These are phyloP conservation scores for Phoronis australis DNA, from an alignment of 2,888 invertebrate species.

Conservation along the genomic window DNA sequence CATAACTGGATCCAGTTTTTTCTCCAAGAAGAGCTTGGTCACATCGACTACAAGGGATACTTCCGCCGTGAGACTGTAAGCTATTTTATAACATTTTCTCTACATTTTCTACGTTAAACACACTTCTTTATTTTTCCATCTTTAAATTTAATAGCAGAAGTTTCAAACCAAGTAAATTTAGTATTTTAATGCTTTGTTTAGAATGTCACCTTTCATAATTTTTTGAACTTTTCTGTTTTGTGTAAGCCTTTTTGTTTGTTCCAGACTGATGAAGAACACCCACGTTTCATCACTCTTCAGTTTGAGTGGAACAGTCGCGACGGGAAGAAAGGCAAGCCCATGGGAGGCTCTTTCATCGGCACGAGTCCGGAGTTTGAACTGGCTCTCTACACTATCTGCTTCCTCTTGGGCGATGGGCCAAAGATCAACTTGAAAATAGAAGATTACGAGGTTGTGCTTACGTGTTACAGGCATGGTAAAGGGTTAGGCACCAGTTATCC, in stretches of 20 bases:
- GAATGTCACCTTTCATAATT: too few relatives aligned
- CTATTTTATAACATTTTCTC: slow-evolving; percentile 1
- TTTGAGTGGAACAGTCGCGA: slow-evolving; percentile 36
- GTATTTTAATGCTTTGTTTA: background rate
- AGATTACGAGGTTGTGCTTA: slow-evolving; percentile 44
- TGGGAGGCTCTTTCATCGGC: slow-evolving; percentile 47
- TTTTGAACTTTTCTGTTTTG: background rate
- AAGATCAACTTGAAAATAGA: slow-evolving; percentile 32
- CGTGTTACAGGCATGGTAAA: slow-evolving; percentile 28
- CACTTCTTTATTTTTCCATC: background rate
- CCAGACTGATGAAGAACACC: slow-evolving; percentile 38
- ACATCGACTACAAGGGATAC: slow-evolving; percentile 51
- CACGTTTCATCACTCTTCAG: slow-evolving; percentile 45
- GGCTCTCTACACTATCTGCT: slow-evolving; percentile 44
- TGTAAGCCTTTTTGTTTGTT: too few relatives aligned
- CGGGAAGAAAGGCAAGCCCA: slow-evolving; percentile 39
- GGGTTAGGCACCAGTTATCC: slow-evolving; percentile 35
- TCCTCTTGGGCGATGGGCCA: slow-evolving; percentile 27
- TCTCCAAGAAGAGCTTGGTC: slow-evolving; percentile 47
- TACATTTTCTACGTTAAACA: background rate
- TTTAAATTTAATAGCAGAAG: too few relatives aligned
- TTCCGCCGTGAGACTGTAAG: slow-evolving; percentile 47
- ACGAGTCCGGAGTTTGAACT: slow-evolving; percentile 53
- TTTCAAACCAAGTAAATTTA: background rate
- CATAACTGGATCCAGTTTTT: slow-evolving; percentile 54